These are phyloP conservation scores for Desmodus rotundus DNA, from an alignment of 2,113 vertebrate species.

Conservation along the genomic window DNA sequence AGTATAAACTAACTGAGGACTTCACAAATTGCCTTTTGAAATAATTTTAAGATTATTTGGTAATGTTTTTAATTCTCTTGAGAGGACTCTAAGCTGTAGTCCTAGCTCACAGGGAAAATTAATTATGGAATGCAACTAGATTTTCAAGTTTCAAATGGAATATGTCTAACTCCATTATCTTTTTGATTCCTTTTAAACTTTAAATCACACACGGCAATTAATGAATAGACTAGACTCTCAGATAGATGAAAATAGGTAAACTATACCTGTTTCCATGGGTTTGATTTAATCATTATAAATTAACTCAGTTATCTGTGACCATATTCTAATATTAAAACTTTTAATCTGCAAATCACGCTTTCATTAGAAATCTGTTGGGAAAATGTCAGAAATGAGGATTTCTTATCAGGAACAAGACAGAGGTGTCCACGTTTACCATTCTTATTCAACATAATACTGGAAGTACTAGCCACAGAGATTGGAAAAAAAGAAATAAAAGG, in stretches of 20 bases:
- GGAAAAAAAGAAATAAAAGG: no score
- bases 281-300: not conserved
- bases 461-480: no score
- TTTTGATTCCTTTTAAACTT: conserved; percentile 39
- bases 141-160: conserved; percentile 56
- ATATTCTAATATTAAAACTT: conserved; percentile 1
- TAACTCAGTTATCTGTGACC: conserved; percentile 6
- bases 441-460: no score
- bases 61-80: conserved; percentile 42
- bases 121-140: conserved; percentile 30
- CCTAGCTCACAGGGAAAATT: conserved; percentile 41
- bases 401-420: not conserved
- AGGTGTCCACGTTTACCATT: no score
- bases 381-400: not conserved
- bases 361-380: conserved; percentile 28
- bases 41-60: conserved; percentile 32
- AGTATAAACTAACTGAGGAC: conserved; percentile 14
- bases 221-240: conserved; percentile 7
- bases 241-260: not conserved
- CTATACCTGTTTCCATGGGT: not conserved
- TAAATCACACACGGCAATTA: conserved; percentile 21
- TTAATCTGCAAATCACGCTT: not conserved
- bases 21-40: conserved; percentile 31
- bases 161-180: conserved; percentile 28
- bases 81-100: conserved; percentile 1